phyloP scores from a whole-genome alignment of 2,797 vertebrate genomes.

The Urophycis tenuis region DNA sequence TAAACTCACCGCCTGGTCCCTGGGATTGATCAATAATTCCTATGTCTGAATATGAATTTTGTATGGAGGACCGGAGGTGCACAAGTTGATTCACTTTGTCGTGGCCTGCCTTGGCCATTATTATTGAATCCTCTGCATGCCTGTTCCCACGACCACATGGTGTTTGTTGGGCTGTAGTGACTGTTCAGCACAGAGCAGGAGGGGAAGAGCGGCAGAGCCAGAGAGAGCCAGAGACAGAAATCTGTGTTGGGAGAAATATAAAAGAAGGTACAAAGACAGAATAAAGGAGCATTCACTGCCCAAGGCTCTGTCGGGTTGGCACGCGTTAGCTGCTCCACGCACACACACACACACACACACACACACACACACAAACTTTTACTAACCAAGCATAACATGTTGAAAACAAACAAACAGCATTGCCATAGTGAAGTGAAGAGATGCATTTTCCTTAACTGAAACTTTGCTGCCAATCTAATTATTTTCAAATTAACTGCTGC shows the following conservation, averaged over 20 bases:
- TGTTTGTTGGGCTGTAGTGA: not conserved
- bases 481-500: too few relatives aligned
- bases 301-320: not conserved
- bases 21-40: slow-evolving; percentile 11
- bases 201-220: not conserved
- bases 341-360: slow-evolving; percentile 3
- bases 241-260: not conserved
- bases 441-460: too few relatives aligned
- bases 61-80: slow-evolving; percentile 1
- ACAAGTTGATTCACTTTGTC: slow-evolving; percentile 8
- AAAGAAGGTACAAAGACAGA: not conserved
- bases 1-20: slow-evolving; percentile 3
- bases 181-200: not conserved
- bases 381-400: not conserved
- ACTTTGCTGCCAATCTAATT: too few relatives aligned
- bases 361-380: not conserved
- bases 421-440: too few relatives aligned
- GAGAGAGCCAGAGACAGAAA: not conserved
- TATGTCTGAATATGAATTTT: slow-evolving; percentile 10
- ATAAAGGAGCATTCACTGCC: not conserved
- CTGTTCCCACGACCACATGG: not conserved
- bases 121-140: slow-evolving; percentile 13
- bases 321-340: not conserved
- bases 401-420: too few relatives aligned
- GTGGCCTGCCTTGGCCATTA: slow-evolving; percentile 6